Conservation (phyloP, 2,888 invertebrate species). For the Liodrosophila aerea region DNA sequence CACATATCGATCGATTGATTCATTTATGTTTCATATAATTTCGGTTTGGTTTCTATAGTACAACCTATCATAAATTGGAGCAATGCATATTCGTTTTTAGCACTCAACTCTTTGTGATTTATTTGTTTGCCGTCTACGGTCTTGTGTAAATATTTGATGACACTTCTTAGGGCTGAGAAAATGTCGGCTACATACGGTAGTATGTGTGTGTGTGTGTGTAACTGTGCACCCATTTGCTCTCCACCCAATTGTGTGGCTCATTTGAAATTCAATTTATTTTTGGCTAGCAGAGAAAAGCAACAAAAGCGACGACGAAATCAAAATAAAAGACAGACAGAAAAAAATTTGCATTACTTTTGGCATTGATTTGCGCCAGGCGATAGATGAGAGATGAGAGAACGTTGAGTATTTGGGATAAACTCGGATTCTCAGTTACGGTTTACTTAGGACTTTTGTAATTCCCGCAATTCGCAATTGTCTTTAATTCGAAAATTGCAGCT, state of each 20-base stretch:
- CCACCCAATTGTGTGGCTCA: conserved; percentile 29
- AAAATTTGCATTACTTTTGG: conserved; percentile 58
- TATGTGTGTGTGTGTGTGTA: conserved; percentile 5
- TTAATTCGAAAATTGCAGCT: conserved; percentile 75
- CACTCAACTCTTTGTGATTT: conserved; percentile 25
- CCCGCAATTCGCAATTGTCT: conserved; percentile 71
- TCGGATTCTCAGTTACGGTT: conserved; percentile 21
- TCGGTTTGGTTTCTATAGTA: neutral
- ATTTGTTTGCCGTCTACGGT: conserved; percentile 31
- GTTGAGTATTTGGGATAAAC: neutral
- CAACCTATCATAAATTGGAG: neutral
- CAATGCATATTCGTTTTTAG: conserved; percentile 12
- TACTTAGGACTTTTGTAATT: conserved; percentile 50
- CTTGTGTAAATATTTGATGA: conserved; percentile 61
- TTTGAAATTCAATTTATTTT: conserved; percentile 72
- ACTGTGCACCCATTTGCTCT: conserved; percentile 8
- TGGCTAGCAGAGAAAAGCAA: conserved; percentile 33
- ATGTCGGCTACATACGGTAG: conserved; percentile 17
- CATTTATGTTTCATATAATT: neutral
- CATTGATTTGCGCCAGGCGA: conserved; percentile 45
- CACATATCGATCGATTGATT: too few relatives aligned
- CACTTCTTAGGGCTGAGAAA: conserved; percentile 33
- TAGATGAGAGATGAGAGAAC: neutral
- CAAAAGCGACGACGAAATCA: conserved; percentile 12
- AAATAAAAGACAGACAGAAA: conserved; percentile 5